These are phyloP conservation scores for Papilio aristodemus DNA, from an alignment of 1,140 invertebrate species.

Conservation along the genomic window DNA sequence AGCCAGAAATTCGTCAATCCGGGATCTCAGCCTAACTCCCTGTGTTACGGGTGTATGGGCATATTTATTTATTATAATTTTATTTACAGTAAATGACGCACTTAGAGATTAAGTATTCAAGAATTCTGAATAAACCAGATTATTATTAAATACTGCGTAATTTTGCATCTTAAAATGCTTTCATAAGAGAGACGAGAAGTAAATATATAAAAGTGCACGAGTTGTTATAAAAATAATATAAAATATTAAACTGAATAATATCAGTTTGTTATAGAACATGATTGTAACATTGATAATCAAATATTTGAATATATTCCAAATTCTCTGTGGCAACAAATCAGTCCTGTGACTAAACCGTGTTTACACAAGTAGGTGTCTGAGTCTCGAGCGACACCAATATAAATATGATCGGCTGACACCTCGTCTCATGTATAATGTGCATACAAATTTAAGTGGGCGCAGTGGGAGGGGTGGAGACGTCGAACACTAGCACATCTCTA, in stretches of 20 bases:
- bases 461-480: constrained; percentile 41
- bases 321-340: constrained; percentile 40
- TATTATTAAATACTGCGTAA: no score
- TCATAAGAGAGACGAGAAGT: no score
- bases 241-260: neutral
- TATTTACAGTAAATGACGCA: no score
- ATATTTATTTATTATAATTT: no score
- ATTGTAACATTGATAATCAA: neutral
- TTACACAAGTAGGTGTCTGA: constrained; percentile 52
- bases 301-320: constrained; percentile 24
- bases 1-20: no score
- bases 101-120: no score
- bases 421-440: constrained; percentile 75
- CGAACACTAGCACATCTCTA: constrained; percentile 54
- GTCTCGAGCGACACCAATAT: constrained; percentile 57
- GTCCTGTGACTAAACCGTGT: constrained; percentile 47
- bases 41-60: no score
- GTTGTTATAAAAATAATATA: no score
- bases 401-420: constrained; percentile 71
- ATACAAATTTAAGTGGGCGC: constrained; percentile 72
- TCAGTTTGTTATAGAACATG: neutral
- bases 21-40: no score
- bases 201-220: no score
- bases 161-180: no score
- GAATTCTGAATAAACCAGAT: no score